Base-by-base conservation (phyloP, 2,888 invertebrate species). In the Melieria picta region DNA sequence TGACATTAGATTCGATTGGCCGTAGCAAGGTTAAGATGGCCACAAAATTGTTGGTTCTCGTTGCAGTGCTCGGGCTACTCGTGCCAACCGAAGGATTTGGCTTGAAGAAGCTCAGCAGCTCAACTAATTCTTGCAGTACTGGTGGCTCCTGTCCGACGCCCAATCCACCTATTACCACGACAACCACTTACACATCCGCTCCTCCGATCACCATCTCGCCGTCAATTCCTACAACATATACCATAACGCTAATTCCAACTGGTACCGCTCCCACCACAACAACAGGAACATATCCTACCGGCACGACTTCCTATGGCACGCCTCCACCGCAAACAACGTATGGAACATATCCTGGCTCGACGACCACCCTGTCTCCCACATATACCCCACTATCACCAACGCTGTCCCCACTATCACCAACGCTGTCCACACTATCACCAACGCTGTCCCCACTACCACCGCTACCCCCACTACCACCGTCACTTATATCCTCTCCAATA, bases 141-240 rank as follows among this genome's bases (percentile, higher is more conserved):
- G 58, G 10, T 50, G 50, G 50, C 11, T 42, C 58, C 5, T 64
- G 2, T 43, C 55, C 4, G 16, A 7, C 13, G 0, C 45, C 4
- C 45, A 64, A 30, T 30, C 13, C 7, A 52, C 45, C 52, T 30
- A n/a, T 30, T 46, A 30, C 6, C 10, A 10, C 50, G 0, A 46
- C 58, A 67, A 60, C 13, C 16, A 60, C 67, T n/a, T 50, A 43
- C 11, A 66, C 67, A 43, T n/a, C 61, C 52, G 6, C 6, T 52
- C 52, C 52, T 10, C 9, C 50, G 11, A 58, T 64, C 7, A 63
- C 63, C 6, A 47, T 63, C 16, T 5, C 5, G n/a, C 56, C 66
- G 16, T 13, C 66, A 58, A 45, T 30, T 30, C 58, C 48, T 4
- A 10, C 60, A 43, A 16, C 65, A 11, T 5, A 10, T 1, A 65